Percentiles rank a stretch among this genome's conserved stretches.
These are phyloP conservation scores for Motacilla tschutschensis DNA, from an alignment of 2,113 vertebrate genomes.

Conservation along the genomic window DNA sequence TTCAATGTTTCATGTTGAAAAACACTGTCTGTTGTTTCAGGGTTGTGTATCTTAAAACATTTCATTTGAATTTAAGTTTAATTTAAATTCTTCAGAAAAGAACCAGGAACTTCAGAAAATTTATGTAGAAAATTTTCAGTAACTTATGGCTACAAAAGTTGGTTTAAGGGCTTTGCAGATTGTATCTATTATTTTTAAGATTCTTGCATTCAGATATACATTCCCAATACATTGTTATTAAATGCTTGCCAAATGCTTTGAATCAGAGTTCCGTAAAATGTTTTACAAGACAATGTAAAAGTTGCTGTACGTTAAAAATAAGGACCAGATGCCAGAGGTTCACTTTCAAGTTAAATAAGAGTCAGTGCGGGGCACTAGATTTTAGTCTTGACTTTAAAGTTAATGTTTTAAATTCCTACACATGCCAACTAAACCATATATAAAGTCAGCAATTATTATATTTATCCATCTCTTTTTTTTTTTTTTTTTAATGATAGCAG, in stretches of 20 bases:
- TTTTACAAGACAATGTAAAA: neutral
- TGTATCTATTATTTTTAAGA: neutral
- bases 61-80: neutral
- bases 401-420: neutral
- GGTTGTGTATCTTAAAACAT: neutral
- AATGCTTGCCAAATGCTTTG: neutral
- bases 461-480: neutral
- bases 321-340: neutral
- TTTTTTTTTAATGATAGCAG: neutral
- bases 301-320: neutral
- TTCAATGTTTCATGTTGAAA: neutral
- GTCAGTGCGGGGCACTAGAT: neutral
- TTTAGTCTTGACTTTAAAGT: neutral
- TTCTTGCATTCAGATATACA: neutral
- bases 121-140: neutral
- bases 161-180: neutral
- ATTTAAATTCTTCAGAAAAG: neutral
- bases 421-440: neutral
- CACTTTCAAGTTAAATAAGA: neutral
- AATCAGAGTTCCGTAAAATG: neutral
- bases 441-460: neutral
- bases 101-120: neutral
- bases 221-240: neutral
- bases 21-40: neutral
- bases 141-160: neutral